Evolutionary conservation across 2,113 vertebrate species (phyloP).

Genomic region (Etia nguti): DNA sequence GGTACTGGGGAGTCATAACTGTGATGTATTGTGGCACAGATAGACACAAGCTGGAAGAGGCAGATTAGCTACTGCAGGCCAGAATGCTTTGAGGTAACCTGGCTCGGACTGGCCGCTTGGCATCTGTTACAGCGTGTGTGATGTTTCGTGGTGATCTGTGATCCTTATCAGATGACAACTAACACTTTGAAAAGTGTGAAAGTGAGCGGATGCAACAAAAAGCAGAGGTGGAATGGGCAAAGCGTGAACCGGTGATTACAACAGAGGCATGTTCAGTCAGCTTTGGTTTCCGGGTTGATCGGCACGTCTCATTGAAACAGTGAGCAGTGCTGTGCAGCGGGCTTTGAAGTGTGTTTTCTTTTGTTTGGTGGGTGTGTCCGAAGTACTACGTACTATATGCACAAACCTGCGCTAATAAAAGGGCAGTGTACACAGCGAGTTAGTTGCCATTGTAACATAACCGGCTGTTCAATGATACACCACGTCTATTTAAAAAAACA

Average conservation of each 20-base stretch:
- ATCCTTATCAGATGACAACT: neutral
- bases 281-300: neutral
- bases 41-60: slow-evolving; percentile 39
- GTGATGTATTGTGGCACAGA: slow-evolving; percentile 50
- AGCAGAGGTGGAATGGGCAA: neutral
- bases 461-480: neutral
- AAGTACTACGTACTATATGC: neutral
- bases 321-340: neutral
- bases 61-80: slow-evolving; percentile 43
- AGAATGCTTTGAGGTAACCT: slow-evolving; percentile 35
- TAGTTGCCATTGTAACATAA: neutral
- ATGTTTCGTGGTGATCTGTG: neutral
- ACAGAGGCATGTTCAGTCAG: neutral
- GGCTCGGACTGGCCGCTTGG: neutral
- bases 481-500: neutral
- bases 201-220: neutral
- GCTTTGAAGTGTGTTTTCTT: neutral
- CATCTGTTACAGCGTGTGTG: neutral
- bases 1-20: slow-evolving; percentile 36
- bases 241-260: neutral
- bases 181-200: neutral
- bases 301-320: neutral
- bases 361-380: neutral
- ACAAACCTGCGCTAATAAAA: neutral
- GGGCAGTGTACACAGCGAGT: neutral